phyloP scores from a whole-genome alignment of 2,888 invertebrate species.

The Rhorus exstirpatorius region DNA sequence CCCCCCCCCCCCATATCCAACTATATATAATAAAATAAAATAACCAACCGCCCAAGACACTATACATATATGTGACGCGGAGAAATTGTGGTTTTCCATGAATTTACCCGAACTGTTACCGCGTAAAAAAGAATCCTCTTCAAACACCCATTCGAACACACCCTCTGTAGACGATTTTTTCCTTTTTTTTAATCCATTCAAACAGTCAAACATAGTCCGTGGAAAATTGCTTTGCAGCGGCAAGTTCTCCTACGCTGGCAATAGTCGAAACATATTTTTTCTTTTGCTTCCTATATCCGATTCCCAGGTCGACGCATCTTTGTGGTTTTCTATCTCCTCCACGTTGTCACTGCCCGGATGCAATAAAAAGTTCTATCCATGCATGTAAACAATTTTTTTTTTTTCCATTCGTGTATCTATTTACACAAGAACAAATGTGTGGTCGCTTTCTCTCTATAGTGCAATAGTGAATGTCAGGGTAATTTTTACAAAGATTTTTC shows the following conservation, averaged over 20 bases:
- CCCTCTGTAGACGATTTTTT: neutral
- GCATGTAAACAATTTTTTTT: slow-evolving; percentile 4
- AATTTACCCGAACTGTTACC: slow-evolving; percentile 51
- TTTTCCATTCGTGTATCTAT: neutral
- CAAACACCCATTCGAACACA: slow-evolving; percentile 3
- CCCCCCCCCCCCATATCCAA: neutral
- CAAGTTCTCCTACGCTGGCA: slow-evolving; percentile 3
- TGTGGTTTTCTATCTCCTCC: slow-evolving; percentile 2
- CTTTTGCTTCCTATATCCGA: slow-evolving; percentile 52
- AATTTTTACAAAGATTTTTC: no score
- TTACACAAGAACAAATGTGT: neutral
- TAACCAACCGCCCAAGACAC: slow-evolving; percentile 46
- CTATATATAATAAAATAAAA: slow-evolving; percentile 63
- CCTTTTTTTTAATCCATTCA: slow-evolving; percentile 51
- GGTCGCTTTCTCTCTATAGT: neutral
- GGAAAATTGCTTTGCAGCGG: slow-evolving; percentile 53
- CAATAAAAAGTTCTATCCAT: no score
- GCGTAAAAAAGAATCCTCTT: slow-evolving; percentile 41
- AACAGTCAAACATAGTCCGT: slow-evolving; percentile 51
- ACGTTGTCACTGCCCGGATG: neutral
- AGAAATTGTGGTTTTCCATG: slow-evolving; percentile 57
- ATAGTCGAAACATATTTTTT: slow-evolving; percentile 50
- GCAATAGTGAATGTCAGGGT: neutral
- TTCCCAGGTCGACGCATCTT: slow-evolving; percentile 31
- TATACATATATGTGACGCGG: slow-evolving; percentile 42